phyloP scores from a whole-genome alignment of 2,113 vertebrate genomes.

The Podocnemis expansa region DNA sequence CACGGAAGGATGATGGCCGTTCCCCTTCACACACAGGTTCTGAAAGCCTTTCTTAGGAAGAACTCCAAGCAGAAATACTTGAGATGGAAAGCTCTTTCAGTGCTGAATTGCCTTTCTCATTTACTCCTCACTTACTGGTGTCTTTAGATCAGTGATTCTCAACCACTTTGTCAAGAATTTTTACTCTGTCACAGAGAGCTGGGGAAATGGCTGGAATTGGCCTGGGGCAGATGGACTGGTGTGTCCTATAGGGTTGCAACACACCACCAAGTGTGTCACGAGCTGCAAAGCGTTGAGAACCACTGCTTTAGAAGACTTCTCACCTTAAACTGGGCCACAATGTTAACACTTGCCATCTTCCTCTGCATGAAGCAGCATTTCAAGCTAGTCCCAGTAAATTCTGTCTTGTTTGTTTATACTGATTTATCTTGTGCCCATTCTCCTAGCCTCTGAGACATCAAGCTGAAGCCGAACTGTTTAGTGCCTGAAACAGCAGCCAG shows the following conservation, averaged over 20 bases:
- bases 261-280: too few relatives aligned
- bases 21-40: not conserved
- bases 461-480: slow-evolving; percentile 35
- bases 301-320: not conserved
- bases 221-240: too few relatives aligned
- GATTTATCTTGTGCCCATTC: slow-evolving; percentile 5
- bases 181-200: too few relatives aligned
- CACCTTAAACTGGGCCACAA: not conserved
- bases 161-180: too few relatives aligned
- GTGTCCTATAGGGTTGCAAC: too few relatives aligned
- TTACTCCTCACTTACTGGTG: not conserved
- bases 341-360: not conserved
- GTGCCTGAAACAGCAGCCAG: slow-evolving; percentile 22
- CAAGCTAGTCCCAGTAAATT: not conserved
- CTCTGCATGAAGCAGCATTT: not conserved
- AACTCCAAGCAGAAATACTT: not conserved
- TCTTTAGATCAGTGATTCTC: too few relatives aligned
- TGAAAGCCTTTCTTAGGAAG: not conserved
- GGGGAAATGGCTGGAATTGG: too few relatives aligned
- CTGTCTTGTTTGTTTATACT: not conserved
- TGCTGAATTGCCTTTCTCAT: not conserved
- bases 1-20: not conserved
- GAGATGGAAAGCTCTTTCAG: not conserved
- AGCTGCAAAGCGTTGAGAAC: too few relatives aligned
- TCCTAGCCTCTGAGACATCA: not conserved